Evolutionary conservation across 2,113 vertebrate species (phyloP), one percentile per base, ranked within the genome.

Genomic region (Amazona vittata): DNA sequence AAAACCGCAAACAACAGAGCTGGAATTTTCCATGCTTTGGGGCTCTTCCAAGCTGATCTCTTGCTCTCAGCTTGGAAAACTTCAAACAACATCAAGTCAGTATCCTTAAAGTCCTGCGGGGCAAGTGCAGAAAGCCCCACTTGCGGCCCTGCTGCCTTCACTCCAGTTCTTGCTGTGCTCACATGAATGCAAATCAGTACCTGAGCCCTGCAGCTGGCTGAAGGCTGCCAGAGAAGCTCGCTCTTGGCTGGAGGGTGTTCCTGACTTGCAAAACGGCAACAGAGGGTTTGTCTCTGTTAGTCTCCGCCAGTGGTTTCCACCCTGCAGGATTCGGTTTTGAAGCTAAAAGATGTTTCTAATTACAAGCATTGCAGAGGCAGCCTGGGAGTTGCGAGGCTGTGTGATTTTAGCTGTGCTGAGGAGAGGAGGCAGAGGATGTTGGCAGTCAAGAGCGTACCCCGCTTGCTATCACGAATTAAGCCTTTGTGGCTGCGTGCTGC

Each of bases 21-120:
- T 89, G 92, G 95, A 96, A 90, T 93, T 94, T 96, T 95, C 94
- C 86, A 53, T 4, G 44, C 80, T 94, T 74, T 89, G 52, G 31
- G 90, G 77, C 91, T 94, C 65, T 93, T 77, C 80, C 59, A 80
- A 50, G 70, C 68, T 76, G 83, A 87, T 93, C 46, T 90, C 80
- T 92, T 1, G 1, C 55, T 73, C 79, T 93, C 85, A 74, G 79
- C 35, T 63, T 89, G 68, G 70, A 90, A 94, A 93, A 80, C 39
- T 87, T 92, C n/a, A 59, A 91, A 95, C 37, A 89, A 90, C 86
- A 62, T 46, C 83, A 67, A 67, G 53, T 41, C 68, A 43, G 41
- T 41, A 68, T 92, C 73, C 62, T 77, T 50, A 19, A 91, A 53
- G 67, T 90, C 83, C 64, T 82, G 39, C 24, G 71, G 59, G 77